Evolutionary conservation across 2,797 vertebrate species (phyloP).

Genomic region (Tapera naevia): DNA sequence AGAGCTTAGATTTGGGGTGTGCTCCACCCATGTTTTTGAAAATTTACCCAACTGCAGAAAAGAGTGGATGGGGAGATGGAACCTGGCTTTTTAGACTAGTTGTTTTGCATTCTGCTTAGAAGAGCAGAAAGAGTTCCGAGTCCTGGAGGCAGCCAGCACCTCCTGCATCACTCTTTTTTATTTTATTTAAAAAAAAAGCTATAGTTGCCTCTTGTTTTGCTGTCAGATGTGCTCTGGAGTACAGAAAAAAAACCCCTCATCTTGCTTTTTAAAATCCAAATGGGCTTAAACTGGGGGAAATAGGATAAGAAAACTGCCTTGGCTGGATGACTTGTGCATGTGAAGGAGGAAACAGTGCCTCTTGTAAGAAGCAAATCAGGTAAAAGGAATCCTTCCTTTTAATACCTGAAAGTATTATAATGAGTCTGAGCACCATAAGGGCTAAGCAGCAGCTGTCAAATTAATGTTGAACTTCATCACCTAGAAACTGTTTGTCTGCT

Average conservation of each 20-base stretch:
- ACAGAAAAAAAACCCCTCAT: fast-evolving
- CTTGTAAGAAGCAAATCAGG: not conserved
- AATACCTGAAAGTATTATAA: not conserved
- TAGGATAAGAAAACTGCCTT: not conserved
- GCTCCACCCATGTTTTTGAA: not conserved
- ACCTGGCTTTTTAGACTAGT: not conserved
- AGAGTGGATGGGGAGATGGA: not conserved
- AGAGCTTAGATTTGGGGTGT: not conserved
- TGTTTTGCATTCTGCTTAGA: not conserved
- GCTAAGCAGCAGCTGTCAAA: not conserved
- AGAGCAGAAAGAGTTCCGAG: not conserved
- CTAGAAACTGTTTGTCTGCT: not conserved
- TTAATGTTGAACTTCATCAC: not conserved
- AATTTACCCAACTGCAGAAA: not conserved
- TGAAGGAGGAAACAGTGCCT: not conserved
- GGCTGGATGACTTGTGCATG: not conserved
- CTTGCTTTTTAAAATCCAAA: not conserved
- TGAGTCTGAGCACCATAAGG: not conserved
- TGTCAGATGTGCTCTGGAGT: not conserved
- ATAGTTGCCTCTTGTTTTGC: not conserved
- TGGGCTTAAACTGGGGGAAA: not conserved
- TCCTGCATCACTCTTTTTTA: not conserved
- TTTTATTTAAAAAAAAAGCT: not conserved
- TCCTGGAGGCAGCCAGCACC: not conserved
- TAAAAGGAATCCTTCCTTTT: not conserved